phyloP scores from a whole-genome alignment of 1,140 invertebrate species.

The Aphelinus certus region DNA sequence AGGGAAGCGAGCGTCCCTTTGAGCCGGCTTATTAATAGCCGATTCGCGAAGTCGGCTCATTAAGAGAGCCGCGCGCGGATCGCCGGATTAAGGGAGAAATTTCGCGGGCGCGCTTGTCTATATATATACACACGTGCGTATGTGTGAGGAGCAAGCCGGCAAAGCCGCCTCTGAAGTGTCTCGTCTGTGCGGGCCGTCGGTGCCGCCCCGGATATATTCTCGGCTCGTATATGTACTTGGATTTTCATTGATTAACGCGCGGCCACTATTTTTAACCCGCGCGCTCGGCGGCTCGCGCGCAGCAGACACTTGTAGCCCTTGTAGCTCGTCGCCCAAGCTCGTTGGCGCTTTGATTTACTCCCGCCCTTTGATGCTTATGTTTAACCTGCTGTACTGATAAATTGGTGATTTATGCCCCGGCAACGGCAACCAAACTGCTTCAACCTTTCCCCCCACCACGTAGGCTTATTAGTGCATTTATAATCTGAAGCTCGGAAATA shows the following conservation, averaged over 20 bases:
- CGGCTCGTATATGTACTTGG: conserved; percentile 4
- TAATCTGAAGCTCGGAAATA: too few relatives aligned
- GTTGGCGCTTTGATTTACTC: conserved; percentile 40
- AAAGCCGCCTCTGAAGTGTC: conserved; percentile 20
- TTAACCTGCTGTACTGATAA: conserved; percentile 28
- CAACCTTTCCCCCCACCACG: too few relatives aligned
- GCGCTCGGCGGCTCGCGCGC: not conserved
- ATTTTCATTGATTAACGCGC: conserved; percentile 40
- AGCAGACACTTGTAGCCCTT: conserved; percentile 23
- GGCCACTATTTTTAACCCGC: conserved; percentile 29
- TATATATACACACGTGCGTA: too few relatives aligned
- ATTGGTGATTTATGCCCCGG: conserved; percentile 34
- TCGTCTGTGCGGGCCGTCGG: not conserved
- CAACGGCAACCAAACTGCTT: not conserved
- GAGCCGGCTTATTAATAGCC: conserved; percentile 27
- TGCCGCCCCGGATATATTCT: not conserved
- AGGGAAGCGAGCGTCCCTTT: conserved; percentile 11
- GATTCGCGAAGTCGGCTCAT: conserved; percentile 16
- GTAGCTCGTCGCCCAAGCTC: conserved; percentile 18
- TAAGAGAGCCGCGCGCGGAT: conserved; percentile 4
- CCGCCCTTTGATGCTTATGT: conserved; percentile 27
- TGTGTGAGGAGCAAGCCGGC: not conserved
- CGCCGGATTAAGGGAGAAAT: conserved; percentile 32
- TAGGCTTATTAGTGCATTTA: too few relatives aligned
- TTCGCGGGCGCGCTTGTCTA: not conserved